Evolutionary conservation across 2,797 vertebrate genomes (phyloP).

Genomic region (Syngnathus rostellatus): DNA sequence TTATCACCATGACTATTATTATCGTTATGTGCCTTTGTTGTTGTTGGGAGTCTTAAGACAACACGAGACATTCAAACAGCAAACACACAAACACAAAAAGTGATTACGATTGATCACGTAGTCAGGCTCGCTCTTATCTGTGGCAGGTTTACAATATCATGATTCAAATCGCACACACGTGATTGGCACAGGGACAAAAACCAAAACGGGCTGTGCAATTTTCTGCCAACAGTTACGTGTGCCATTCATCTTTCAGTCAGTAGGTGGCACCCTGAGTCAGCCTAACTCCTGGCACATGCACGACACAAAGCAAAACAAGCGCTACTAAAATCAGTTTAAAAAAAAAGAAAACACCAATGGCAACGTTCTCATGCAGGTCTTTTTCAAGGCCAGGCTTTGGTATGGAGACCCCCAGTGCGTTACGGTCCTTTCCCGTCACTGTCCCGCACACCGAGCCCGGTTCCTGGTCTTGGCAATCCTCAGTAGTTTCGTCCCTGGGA

Average conservation of each 20-base stretch:
- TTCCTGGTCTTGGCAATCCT: slow-evolving; percentile 42
- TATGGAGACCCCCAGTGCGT: slow-evolving; percentile 49
- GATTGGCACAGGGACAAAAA: slow-evolving; percentile 42
- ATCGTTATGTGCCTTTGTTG: slow-evolving; percentile 46
- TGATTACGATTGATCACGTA: slow-evolving; percentile 28
- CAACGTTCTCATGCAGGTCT: slow-evolving; percentile 65
- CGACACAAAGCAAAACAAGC: slow-evolving; percentile 62
- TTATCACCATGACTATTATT: slow-evolving; percentile 1
- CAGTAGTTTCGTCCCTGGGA: slow-evolving; percentile 38
- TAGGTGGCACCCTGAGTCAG: slow-evolving; percentile 55
- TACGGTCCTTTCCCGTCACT: slow-evolving; percentile 39
- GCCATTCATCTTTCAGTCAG: slow-evolving; percentile 35
- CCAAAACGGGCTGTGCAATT: slow-evolving; percentile 16
- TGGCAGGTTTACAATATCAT: slow-evolving; percentile 46
- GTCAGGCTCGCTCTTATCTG: slow-evolving; percentile 32
- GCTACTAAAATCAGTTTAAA: slow-evolving; percentile 59
- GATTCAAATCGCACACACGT: slow-evolving; percentile 45
- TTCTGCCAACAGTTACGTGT: not conserved
- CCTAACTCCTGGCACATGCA: slow-evolving; percentile 53
- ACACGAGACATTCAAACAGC: slow-evolving; percentile 50
- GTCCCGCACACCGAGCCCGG: slow-evolving; percentile 30
- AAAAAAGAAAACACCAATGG: slow-evolving; percentile 44
- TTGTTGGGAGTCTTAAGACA: slow-evolving; percentile 52
- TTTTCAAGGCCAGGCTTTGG: slow-evolving; percentile 45
- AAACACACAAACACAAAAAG: slow-evolving; percentile 48